Percentiles rank a stretch among this genome's conserved stretches.
Conservation (phyloP, 2,113 vertebrate genomes). For the Myiagra hebetior region DNA sequence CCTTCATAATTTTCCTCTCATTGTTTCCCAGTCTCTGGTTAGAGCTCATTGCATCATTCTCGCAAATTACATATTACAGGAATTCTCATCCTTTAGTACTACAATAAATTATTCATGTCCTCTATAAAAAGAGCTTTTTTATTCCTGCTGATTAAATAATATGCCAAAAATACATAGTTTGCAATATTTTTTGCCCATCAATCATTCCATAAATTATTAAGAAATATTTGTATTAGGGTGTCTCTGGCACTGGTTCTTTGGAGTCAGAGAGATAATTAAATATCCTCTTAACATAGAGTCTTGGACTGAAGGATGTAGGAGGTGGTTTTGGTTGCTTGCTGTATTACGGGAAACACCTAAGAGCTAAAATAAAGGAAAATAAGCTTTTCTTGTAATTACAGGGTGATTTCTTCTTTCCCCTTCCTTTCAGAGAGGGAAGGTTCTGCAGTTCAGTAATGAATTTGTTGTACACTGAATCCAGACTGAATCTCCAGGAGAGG, state of each 20-base stretch:
- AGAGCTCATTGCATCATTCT: not conserved
- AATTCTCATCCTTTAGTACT: not conserved
- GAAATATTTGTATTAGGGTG: not conserved
- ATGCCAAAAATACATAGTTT: not conserved
- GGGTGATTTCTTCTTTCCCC: not conserved
- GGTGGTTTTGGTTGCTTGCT: not conserved
- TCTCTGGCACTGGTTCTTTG: not conserved
- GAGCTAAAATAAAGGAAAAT: not conserved
- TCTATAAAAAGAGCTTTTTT: not conserved
- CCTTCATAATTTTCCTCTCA: not conserved
- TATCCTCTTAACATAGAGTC: not conserved
- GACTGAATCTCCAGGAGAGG: constrained; percentile 27
- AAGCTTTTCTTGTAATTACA: not conserved
- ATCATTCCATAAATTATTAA: not conserved
- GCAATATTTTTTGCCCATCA: not conserved
- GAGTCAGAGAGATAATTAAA: not conserved
- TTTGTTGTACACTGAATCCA: not conserved
- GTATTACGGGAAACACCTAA: not conserved
- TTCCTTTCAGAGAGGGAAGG: not conserved
- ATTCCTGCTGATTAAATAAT: not conserved
- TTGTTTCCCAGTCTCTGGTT: not conserved
- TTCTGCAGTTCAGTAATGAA: not conserved
- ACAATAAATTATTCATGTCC: not conserved
- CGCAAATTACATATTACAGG: not conserved
- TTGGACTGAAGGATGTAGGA: not conserved